Evolutionary conservation across 2,113 vertebrate species (phyloP), one percentile per base, ranked within the genome.

Genomic region (Limnothrissa miodon): DNA sequence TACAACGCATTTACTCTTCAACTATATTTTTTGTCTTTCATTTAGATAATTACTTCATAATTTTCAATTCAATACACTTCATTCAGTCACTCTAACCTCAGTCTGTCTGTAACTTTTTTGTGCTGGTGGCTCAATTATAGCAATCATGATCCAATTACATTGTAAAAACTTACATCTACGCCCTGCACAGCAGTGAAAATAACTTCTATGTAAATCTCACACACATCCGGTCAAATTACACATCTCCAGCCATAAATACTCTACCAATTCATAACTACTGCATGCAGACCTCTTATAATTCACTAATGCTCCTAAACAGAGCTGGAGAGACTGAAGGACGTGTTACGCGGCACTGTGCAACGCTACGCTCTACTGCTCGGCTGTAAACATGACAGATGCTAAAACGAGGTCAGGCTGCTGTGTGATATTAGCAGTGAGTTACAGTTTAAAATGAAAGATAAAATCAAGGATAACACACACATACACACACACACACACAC

Each of bases 401-500:
- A 70, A 70, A 62, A 15, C 11, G 25, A 70, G 25, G 62, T 70
- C 62, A 70, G 62, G 11, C 62, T 70, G 25, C 10, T 70, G 10
- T 70, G 62, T 36, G 62, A 15, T 36, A 29, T 33, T 13, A 33
- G 62, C 25, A 36, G 9, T 13, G 62, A 70, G 62, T 70, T 70
- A 70, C 62, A 70, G 62, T 36, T 36, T 11, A 36, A 36, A 36
- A 70, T 36, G 33, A 70, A 36, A 70, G 29, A 33, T 13, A 8
- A 33, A 33, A 70, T 70, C 62, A 13, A 70, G 62, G 13, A 70
- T 36, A 33, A 9, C 42, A 66, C n/a, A 62, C 8, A 29, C 46
- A 82, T 70, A 79, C 45, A 48, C 74, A 46, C 59, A 59, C 56
- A 59, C n/a, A 25, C 46, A 81, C 74, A 79, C 29, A 82, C 19